phyloP scores from a whole-genome alignment of 2,113 vertebrate genomes.

The Chionis minor region DNA sequence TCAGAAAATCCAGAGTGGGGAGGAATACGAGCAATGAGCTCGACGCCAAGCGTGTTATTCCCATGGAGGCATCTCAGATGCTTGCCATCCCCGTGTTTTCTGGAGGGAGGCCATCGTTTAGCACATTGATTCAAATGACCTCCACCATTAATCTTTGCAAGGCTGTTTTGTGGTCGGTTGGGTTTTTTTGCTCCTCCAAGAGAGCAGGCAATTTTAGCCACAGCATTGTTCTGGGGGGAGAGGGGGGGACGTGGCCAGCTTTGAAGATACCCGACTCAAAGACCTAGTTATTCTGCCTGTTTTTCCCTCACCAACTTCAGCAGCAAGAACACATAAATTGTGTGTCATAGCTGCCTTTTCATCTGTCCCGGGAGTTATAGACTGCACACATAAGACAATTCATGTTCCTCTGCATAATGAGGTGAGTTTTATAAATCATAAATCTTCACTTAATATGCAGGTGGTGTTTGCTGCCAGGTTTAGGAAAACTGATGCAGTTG shows the following conservation, averaged over 20 bases:
- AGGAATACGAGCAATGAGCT: conserved; percentile 38
- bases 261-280: conserved; percentile 57
- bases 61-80: conserved; percentile 5
- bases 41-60: background rate
- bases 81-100: background rate
- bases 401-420: conserved; percentile 77
- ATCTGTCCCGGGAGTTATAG: conserved; percentile 75
- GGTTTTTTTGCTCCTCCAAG: background rate
- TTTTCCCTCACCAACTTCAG: conserved; percentile 62
- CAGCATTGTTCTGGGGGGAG: conserved; percentile 2
- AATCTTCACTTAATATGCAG: conserved; percentile 79
- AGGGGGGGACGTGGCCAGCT: conserved; percentile 14
- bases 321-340: conserved; percentile 67
- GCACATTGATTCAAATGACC: conserved; percentile 56
- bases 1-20: background rate
- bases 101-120: conserved; percentile 17
- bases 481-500: conserved; percentile 75
- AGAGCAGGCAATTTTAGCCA: conserved; percentile 17
- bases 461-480: conserved; percentile 73
- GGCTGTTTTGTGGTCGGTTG: background rate
- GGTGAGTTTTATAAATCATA: conserved; percentile 77
- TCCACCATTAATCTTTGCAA: conserved; percentile 48
- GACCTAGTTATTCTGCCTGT: conserved; percentile 42
- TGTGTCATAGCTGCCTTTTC: conserved; percentile 72
- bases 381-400: conserved; percentile 77